Percentiles rank a stretch among this genome's conserved stretches.
Conservation (phyloP, 2,797 vertebrate genomes). For the Muraenolepis orangiensis region DNA sequence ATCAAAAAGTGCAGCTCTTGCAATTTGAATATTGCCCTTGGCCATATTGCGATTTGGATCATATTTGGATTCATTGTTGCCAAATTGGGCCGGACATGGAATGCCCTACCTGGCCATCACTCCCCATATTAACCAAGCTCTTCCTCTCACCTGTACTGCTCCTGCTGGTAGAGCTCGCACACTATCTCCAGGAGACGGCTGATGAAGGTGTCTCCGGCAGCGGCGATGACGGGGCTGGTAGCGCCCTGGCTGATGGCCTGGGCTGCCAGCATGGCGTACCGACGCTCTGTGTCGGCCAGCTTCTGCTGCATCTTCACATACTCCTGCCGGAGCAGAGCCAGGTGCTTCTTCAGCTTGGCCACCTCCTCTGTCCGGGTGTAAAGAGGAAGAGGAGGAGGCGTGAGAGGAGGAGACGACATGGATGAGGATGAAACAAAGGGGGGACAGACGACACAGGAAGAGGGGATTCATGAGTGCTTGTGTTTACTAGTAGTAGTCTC, state of each 20-base stretch:
- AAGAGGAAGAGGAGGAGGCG: conserved; percentile 16
- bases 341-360: conserved; percentile 98
- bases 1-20: no score
- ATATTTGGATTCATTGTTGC: no score
- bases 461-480: neutral
- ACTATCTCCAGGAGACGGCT: conserved; percentile 89
- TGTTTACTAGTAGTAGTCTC: neutral
- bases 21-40: no score
- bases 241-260: conserved; percentile 77
- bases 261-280: conserved; percentile 84
- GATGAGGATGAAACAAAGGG: neutral
- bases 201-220: conserved; percentile 84
- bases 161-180: conserved; percentile 86
- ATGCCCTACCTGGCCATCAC: neutral
- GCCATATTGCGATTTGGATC: no score
- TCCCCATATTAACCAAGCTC: neutral
- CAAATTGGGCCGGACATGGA: no score
- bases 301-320: conserved; percentile 99
- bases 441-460: neutral
- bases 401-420: neutral
- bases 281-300: conserved; percentile 90
- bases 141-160: conserved; percentile 88
- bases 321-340: conserved; percentile 95
- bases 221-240: conserved; percentile 62
- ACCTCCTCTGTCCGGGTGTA: conserved; percentile 86